Conservation (phyloP, 1,140 invertebrate genomes). For the Tetragonula clypearis region DNA sequence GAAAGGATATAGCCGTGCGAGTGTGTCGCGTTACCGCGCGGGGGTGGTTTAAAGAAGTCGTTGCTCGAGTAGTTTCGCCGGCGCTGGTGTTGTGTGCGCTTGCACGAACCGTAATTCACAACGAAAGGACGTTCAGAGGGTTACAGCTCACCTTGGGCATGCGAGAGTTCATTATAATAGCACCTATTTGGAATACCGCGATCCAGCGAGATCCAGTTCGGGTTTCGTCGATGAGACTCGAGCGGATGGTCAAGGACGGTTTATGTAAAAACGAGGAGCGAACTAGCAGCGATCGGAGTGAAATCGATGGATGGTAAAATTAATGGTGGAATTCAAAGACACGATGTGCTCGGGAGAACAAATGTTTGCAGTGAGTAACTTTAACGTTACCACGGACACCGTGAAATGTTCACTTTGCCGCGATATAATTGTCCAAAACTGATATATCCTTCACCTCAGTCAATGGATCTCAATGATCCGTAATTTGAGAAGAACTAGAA, state of each 20-base stretch:
- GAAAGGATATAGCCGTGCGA: slow-evolving; percentile 34
- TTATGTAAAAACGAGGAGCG: neutral
- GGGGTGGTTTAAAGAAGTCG: slow-evolving; percentile 29
- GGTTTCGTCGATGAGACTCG: neutral
- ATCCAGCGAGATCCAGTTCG: neutral
- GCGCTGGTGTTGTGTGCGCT: neutral
- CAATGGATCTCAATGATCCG: too few relatives aligned
- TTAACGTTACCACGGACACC: too few relatives aligned
- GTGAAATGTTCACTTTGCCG: too few relatives aligned
- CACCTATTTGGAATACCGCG: neutral
- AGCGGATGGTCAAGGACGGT: slow-evolving; percentile 5
- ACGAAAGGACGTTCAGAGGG: slow-evolving; percentile 3
- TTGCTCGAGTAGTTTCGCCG: neutral
- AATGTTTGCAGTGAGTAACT: too few relatives aligned
- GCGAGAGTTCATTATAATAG: slow-evolving; percentile 41
- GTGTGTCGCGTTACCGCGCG: neutral
- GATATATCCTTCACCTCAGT: too few relatives aligned
- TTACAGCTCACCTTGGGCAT: neutral
- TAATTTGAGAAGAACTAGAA: too few relatives aligned
- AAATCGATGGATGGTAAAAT: neutral
- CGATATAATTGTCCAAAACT: too few relatives aligned
- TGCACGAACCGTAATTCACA: neutral
- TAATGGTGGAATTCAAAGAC: neutral
- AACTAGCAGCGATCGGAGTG: neutral
- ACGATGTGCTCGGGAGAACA: too few relatives aligned